Base-by-base conservation (phyloP, 1,140 invertebrate genomes). In the Elysia chlorotica region DNA sequence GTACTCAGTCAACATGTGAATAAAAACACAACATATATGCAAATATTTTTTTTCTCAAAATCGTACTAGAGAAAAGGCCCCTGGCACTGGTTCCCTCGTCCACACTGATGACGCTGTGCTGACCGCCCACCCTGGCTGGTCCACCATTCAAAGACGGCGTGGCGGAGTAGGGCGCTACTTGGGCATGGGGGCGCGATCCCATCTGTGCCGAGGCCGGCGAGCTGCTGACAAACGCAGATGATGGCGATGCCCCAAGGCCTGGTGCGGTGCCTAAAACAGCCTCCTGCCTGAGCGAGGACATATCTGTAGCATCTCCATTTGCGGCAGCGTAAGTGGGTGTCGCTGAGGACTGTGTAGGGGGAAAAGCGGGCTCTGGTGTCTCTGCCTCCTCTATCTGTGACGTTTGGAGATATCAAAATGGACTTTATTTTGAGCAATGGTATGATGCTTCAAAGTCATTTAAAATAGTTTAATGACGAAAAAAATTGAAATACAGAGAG, bases 21-120 rank as follows among this genome's bases (percentile, higher is more conserved):
- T 35, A 21, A 38, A 37, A 23, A n/a, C 35, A 25, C 25, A 3
- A 62, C 59, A 30, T 28, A 25, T 28, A 62, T 33, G 33, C 30
- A 62, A 28, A 28, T 25, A 21, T 21, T 3, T 31, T 0, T 41
- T 35, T 41, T n/a, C 2, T 21, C 5, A 65, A 25, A 21, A 35
- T 35, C 75, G 25, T 65, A 76, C 71, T 70, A 37, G 53, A 41
- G 62, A 73, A 76, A 48, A 31, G 33, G 25, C 66, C 57, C 65
- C 80, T 74, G 2, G 69, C 74, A 63, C 69, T 72, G 37, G 80
- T 79, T 0, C 80, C 81, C 41, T 77, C 76, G 62, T 81, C 82
- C 19, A 82, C 79, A 74, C 70, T 80, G 33, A 83, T 83, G 25
- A 82, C 77, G 71, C 78, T 81, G 74, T 82, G 81, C 56, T 54